Conservation (phyloP, 2,888 invertebrate genomes). For the Erebia palarica region DNA sequence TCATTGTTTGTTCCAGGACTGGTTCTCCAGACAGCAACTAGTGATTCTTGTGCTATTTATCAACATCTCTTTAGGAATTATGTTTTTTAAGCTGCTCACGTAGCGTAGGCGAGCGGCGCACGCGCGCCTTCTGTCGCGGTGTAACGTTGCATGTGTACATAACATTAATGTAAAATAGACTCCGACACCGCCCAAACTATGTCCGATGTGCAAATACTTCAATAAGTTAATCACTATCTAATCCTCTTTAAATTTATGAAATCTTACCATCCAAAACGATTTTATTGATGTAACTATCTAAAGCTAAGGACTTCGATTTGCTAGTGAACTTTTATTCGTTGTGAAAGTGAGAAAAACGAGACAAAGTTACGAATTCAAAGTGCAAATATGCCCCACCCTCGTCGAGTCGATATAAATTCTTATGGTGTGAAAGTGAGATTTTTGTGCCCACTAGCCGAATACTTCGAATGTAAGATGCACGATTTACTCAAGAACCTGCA, state of each 20-base stretch:
- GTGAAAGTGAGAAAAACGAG: conserved; percentile 71
- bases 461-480: conserved; percentile 65
- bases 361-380: conserved; percentile 52
- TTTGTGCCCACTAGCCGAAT: conserved; percentile 62
- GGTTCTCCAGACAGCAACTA: conserved; percentile 97
- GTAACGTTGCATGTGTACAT: conserved; percentile 63
- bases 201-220: conserved; percentile 57
- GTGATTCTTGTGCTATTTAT: conserved; percentile 96
- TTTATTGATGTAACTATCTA: conserved; percentile 63
- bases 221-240: conserved; percentile 49
- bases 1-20: conserved; percentile 86
- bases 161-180: conserved; percentile 49
- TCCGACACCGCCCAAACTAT: conserved; percentile 60
- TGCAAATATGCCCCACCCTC: conserved; percentile 61
- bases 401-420: conserved; percentile 56
- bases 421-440: conserved; percentile 66
- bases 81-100: conserved; percentile 97
- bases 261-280: conserved; percentile 46
- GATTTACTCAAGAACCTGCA: conserved; percentile 70
- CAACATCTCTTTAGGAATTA: conserved; percentile 96
- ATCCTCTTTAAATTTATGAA: conserved; percentile 47
- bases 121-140: conserved; percentile 57
- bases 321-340: conserved; percentile 72
- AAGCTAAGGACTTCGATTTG: conserved; percentile 70
- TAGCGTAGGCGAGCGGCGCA: conserved; percentile 86